Base-by-base conservation (phyloP, 2,113 vertebrate species). In the Limnothrissa miodon region DNA sequence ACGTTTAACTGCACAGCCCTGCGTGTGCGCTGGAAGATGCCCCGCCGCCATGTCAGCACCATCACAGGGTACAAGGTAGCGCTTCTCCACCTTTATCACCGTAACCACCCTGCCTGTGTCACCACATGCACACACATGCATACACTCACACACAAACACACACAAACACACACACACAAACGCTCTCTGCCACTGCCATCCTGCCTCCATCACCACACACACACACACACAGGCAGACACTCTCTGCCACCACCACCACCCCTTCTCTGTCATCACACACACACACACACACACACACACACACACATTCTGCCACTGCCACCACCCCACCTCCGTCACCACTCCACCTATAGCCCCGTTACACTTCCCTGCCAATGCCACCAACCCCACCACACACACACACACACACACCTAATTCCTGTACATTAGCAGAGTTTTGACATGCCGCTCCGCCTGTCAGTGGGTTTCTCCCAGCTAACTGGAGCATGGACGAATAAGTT, bases 1-100 rank as follows among this genome's bases (percentile, higher is more conserved):
- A 93, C 96, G 0, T 44, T 98, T 87, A 99, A 99, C 93, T 99
- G 98, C 83, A 97, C 97, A 0, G 95, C 97, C 0, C 93, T 99
- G 88, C 94, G 94, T 0, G 92, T 98, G 79, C 95, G 95, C 80
- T 99, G 98, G 98, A 96, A 95, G 87, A 96, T 96, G 95, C 97
- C 97, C 6, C 92, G 93, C 17, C 93, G 95, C 83, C 95, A 96
- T 0, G 87, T 92, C 0, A 95, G 93, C 87, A 94, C 94, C 83
- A 92, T 98, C 90, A 94, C 92, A 0, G 97, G 97, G 7, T 98
- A 98, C 87, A 98, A 96, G 74, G 98, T 99, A 89, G 91, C 46
- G 46, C 66, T 36, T 13, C 53, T 56, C 53, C 17, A 2, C 42
- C 42, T 42, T 6, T 6, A 42, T 4, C 42, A 5, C 53, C 23